Conservation (phyloP, 2,888 invertebrate genomes). For the Dysmachus trigonus region DNA sequence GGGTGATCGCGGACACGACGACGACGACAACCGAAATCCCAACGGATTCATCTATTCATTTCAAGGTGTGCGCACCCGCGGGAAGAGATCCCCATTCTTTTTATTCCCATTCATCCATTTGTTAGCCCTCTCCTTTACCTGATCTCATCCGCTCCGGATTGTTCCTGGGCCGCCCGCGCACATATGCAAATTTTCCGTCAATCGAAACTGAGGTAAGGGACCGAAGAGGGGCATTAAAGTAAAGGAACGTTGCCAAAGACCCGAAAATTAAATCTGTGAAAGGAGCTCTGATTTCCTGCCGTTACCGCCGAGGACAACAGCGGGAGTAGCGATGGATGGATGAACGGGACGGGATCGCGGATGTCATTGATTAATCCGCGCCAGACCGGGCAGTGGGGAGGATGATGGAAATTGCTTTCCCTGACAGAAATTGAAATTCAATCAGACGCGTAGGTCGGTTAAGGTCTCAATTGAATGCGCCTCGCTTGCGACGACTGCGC, state of each 20-base stretch:
- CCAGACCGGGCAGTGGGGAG: not conserved
- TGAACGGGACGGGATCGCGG: not conserved
- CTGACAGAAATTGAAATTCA: slow-evolving; percentile 41
- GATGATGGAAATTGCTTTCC: slow-evolving; percentile 9
- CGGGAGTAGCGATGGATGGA: not conserved
- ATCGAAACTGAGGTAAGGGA: not conserved
- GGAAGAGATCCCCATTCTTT: not conserved
- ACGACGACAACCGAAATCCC: not conserved
- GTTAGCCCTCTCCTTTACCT: not conserved
- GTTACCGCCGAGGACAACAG: not conserved
- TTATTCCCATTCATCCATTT: not conserved
- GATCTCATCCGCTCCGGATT: not conserved
- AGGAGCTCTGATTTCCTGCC: slow-evolving; percentile 21
- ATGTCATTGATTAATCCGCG: slow-evolving; percentile 26
- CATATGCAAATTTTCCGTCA: slow-evolving; percentile 31
- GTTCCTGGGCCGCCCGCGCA: slow-evolving; percentile 9
- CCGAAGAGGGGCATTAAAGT: not conserved
- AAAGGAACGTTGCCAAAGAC: not conserved
- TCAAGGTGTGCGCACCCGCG: not conserved
- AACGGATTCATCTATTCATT: not conserved
- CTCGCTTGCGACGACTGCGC: not conserved
- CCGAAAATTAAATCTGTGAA: not conserved
- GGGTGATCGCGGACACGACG: not conserved
- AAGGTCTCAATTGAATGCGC: slow-evolving; percentile 25
- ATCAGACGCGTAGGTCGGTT: slow-evolving; percentile 40